Conservation (phyloP, 53 echinoderm and acorn worm genomes). For the Hippasteria phrygiana region DNA sequence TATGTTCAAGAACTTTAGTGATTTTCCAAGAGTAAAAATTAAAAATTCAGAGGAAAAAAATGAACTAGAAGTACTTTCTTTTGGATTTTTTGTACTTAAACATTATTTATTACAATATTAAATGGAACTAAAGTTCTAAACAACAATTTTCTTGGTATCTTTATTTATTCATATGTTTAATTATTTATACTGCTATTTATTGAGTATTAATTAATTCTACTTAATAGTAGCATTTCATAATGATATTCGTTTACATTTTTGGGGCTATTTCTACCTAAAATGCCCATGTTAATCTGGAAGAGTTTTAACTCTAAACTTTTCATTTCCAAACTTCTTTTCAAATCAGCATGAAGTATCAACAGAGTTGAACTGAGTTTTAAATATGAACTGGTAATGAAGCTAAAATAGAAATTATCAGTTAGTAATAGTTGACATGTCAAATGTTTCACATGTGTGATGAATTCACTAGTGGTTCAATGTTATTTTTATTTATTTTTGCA, state of each 20-base stretch:
- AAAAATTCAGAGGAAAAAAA: constrained; percentile 6
- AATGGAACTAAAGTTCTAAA: constrained; percentile 23
- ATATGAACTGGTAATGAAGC: not conserved
- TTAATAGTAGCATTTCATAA: constrained; percentile 32
- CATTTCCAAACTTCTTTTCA: not conserved
- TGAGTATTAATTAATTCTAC: constrained; percentile 45
- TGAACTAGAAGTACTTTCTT: not conserved
- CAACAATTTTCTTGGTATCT: constrained; percentile 15
- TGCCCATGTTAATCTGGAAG: not conserved
- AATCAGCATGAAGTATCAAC: not conserved
- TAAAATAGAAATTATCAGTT: not conserved
- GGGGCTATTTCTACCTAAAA: constrained; percentile 4
- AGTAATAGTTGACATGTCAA: not conserved
- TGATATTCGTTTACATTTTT: not conserved
- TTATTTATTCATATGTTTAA: constrained; percentile 52
- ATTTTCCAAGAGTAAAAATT: not conserved
- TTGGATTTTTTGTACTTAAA: constrained; percentile 10
- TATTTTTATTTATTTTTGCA: not conserved
- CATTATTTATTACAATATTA: constrained; percentile 53
- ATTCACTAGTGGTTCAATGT: not conserved
- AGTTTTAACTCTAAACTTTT: not conserved
- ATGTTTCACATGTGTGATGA: not conserved
- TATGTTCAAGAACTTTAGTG: not conserved
- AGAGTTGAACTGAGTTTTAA: constrained; percentile 5
- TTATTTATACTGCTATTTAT: constrained; percentile 50